These are phyloP conservation scores for Felis catus DNA, from an alignment of 2,113 vertebrate species.

Conservation along the genomic window F.catus_Fca126_mat1.0 CM031412.1:217423001-217423500, in stretches of 20 bases:
- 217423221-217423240: background rate
- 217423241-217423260: background rate
- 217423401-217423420: background rate
- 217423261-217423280: background rate
- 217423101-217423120: background rate
- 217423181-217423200: background rate
- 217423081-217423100: background rate
- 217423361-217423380: background rate
- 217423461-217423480: background rate
- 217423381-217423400: background rate
- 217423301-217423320: background rate
- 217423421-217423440: background rate
- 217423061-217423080: background rate
- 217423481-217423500: background rate
- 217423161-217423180: background rate
- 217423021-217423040: background rate
- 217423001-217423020: background rate
- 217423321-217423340: background rate
- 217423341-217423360: background rate
- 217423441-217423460: background rate
- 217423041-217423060: background rate
- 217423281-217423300: background rate
- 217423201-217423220: background rate
- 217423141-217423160: background rate
- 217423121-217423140: background rate